Conservation (phyloP, 1,140 invertebrate species). For the Saccostrea cuccullata region DNA sequence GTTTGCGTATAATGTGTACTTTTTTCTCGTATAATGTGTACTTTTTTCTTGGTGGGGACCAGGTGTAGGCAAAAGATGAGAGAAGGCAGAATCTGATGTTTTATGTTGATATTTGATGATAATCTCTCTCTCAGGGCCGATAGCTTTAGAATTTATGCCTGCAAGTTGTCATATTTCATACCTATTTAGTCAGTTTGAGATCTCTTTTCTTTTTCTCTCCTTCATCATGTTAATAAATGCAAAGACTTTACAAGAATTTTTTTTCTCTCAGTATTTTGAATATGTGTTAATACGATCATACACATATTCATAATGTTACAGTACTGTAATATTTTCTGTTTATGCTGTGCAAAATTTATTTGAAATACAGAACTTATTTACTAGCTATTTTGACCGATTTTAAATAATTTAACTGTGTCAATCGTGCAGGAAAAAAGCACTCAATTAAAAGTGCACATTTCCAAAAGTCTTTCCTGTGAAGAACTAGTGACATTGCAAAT, state of each 20-base stretch:
- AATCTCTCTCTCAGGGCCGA: conserved; percentile 2
- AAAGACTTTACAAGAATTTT: not conserved
- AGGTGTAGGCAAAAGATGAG: not conserved
- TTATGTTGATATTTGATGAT: conserved; percentile 21
- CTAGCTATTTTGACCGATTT: too few relatives aligned
- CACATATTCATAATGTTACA: not conserved
- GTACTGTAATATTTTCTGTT: not conserved
- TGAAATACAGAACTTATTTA: too few relatives aligned
- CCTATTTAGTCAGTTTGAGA: conserved; percentile 19
- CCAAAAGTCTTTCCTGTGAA: not conserved
- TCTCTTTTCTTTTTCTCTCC: not conserved
- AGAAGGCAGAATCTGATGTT: not conserved
- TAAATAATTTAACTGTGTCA: too few relatives aligned
- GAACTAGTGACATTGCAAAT: not conserved
- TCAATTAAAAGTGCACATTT: not conserved
- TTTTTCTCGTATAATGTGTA: conserved; percentile 1
- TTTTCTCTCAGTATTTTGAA: not conserved
- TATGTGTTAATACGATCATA: not conserved
- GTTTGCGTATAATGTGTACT: conserved; percentile 9
- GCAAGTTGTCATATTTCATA: conserved; percentile 32
- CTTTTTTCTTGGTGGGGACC: not conserved
- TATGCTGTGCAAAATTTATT: too few relatives aligned
- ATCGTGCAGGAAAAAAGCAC: too few relatives aligned
- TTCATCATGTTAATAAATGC: not conserved
- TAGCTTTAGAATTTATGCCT: conserved; percentile 29